Conservation (phyloP, 2,888 invertebrate species). For the Apodemia zela region DNA sequence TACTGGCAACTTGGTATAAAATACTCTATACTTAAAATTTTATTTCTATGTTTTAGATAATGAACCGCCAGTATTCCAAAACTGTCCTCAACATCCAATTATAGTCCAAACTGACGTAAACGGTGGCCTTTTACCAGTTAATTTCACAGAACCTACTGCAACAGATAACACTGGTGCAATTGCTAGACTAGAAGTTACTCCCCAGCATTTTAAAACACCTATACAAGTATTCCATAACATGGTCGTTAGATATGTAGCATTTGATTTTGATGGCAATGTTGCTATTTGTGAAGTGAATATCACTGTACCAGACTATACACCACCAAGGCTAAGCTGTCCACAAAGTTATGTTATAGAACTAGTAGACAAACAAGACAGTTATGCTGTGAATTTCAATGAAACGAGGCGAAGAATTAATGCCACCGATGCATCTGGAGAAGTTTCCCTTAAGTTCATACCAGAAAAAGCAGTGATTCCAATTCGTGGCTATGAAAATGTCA, state of each 20-base stretch:
- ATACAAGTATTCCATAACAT: conserved; percentile 93
- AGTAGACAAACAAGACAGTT: conserved; percentile 93
- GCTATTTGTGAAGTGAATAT: conserved; percentile 98
- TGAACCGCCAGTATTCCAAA: conserved; percentile 97
- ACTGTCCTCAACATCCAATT: conserved; percentile 96
- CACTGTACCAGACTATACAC: conserved; percentile 95
- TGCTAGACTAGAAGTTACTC: conserved; percentile 94
- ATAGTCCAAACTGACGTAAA: conserved; percentile 93
- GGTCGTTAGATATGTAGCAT: conserved; percentile 96
- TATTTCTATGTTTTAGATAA: conserved; percentile 82
- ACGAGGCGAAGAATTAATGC: conserved; percentile 91
- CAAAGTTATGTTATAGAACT: conserved; percentile 96
- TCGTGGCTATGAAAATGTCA: conserved; percentile 94
- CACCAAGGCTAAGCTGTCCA: conserved; percentile 93
- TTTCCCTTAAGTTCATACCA: conserved; percentile 89
- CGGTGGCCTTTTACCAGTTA: conserved; percentile 93
- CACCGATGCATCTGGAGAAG: conserved; percentile 93
- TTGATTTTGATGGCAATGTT: conserved; percentile 98
- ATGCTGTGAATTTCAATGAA: conserved; percentile 94
- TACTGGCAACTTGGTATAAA: too few relatives aligned
- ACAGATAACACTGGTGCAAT: conserved; percentile 97
- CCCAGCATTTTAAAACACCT: conserved; percentile 94
- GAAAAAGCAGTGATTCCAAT: conserved; percentile 92
- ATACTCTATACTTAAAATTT: too few relatives aligned
- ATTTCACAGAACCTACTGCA: conserved; percentile 96